Base-by-base conservation (phyloP, 2,113 vertebrate genomes). In the Labrus mixtus region DNA sequence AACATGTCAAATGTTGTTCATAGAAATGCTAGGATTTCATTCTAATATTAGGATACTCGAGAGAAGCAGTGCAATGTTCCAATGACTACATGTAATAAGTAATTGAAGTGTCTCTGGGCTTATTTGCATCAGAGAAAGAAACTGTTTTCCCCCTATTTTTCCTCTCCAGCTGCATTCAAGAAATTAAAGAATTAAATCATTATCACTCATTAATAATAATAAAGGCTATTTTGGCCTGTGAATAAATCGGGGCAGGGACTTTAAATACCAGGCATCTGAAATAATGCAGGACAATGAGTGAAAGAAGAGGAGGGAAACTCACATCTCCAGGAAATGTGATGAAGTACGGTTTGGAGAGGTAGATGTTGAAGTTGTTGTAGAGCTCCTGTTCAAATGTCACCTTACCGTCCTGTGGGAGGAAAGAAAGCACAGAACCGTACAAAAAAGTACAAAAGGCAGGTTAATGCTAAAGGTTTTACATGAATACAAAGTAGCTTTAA, bases 321-420 rank as follows among this genome's bases (percentile, higher is more conserved):
- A 96, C 96, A 17, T 99, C 98, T 94, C 98, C 98, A 92, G 95
- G 88, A 92, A 99, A 99, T 59, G 97, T 96, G 88, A 98, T 91
- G 95, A 99, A 99, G 95, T 96, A 99, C 48, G 95, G 73, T 95
- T 78, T 96, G 86, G 96, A 89, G 81, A 74, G 87, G 92, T 92
- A 94, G 89, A 95, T 85, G 90, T 72, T 86, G 93, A 99, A 98
- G 89, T 95, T 96, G 93, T 91, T 96, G 95, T 99, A 99, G 81
- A 99, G 92, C 86, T 99, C 98, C 93, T 99, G 97, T 86, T 98
- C 96, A 90, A 96, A 99, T 82, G 95, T 82, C 78, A 91, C 86
- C 91, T 94, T 96, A 25, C 96, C 96, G 37, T 98, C 97, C 97
- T 99, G 93, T 19, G 8, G 55, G 29, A 33, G 29, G 6, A 66